Percentiles rank a stretch among this genome's conserved stretches.
These are phyloP conservation scores for Blastomussa wellsi DNA, from an alignment of 92 coral and sea anemone species.

Conservation along the genomic window DNA sequence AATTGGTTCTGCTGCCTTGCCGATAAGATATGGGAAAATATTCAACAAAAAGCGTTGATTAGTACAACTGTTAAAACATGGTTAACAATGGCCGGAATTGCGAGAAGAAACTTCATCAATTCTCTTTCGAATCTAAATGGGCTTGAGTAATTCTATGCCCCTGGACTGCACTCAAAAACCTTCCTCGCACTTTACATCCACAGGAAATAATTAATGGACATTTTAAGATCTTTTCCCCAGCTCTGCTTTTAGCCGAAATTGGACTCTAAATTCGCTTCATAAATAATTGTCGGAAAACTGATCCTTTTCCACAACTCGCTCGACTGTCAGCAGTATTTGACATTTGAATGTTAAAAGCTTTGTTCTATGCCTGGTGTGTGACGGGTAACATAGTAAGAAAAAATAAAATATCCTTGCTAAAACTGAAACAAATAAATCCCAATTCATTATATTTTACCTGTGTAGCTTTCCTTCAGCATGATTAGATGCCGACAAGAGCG, in stretches of 20 bases:
- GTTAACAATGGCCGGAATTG: slow-evolving; percentile 45
- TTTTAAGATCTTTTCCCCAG: slow-evolving; percentile 32
- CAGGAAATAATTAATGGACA: slow-evolving; percentile 66
- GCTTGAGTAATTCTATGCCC: slow-evolving; percentile 41
- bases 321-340: slow-evolving; percentile 1
- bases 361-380: slow-evolving; percentile 8
- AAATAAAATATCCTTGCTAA: background rate
- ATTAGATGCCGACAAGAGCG: slow-evolving; percentile 18
- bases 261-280: slow-evolving; percentile 4
- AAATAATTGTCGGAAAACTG: slow-evolving; percentile 6
- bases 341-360: background rate
- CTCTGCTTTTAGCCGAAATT: slow-evolving; percentile 24
- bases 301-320: slow-evolving; percentile 7
- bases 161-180: slow-evolving; percentile 37
- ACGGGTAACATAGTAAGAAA: background rate
- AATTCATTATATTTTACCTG: background rate
- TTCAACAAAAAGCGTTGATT: slow-evolving; percentile 43
- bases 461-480: slow-evolving; percentile 14
- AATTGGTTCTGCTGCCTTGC: slow-evolving; percentile 63
- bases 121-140: slow-evolving; percentile 30
- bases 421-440: background rate
- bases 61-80: slow-evolving; percentile 69
- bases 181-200: slow-evolving; percentile 23
- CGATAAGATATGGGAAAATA: slow-evolving; percentile 60
- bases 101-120: slow-evolving; percentile 32